These are phyloP conservation scores for Taeniopygia guttata DNA, from an alignment of 2,797 vertebrate genomes.

Conservation along the genomic window DNA sequence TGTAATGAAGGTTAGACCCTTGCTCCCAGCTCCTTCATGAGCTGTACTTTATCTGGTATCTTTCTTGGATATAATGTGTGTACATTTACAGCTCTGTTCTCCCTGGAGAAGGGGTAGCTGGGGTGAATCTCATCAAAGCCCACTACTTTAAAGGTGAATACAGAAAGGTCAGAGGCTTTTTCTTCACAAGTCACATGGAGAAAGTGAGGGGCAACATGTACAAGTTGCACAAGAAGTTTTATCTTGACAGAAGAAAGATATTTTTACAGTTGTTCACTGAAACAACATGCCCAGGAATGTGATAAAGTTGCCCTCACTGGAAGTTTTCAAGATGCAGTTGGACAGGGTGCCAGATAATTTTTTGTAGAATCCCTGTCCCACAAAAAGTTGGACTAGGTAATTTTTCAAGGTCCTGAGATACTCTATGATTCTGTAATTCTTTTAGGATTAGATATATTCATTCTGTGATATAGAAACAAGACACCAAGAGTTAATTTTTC, in stretches of 20 bases:
- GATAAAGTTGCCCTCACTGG: background rate
- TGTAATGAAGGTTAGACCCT: background rate
- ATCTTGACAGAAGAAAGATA: accelerated
- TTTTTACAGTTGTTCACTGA: background rate
- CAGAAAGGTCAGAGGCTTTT: background rate
- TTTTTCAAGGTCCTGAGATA: background rate
- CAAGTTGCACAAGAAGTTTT: background rate
- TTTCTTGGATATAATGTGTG: background rate
- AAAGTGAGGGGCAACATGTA: background rate
- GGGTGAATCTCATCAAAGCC: background rate
- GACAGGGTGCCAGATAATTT: background rate
- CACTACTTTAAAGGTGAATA: background rate
- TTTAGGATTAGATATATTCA: background rate
- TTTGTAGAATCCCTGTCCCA: background rate
- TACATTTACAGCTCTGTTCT: background rate
- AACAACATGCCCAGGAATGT: background rate
- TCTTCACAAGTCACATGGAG: background rate
- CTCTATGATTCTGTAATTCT: background rate
- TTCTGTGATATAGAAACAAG: background rate
- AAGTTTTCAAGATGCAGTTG: background rate
- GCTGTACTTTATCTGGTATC: background rate
- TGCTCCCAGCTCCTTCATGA: background rate
- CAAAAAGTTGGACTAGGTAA: background rate
- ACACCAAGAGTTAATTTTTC: background rate
- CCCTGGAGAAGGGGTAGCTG: background rate